phyloP scores from a whole-genome alignment of 2,888 invertebrate genomes.

The Meta bourneti region DNA sequence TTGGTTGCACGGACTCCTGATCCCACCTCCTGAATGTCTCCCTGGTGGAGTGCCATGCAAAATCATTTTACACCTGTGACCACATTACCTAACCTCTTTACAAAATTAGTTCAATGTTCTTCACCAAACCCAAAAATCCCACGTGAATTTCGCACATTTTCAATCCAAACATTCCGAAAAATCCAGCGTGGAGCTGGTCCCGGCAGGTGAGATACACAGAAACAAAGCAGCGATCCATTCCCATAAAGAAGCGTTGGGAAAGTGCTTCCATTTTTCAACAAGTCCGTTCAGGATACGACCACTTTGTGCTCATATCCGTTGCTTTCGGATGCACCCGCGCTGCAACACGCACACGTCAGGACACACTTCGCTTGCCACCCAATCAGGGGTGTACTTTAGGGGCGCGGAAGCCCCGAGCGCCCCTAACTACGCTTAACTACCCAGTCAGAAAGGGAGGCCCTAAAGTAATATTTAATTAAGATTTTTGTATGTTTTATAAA shows the following conservation, averaged over 20 bases:
- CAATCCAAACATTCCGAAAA: background rate
- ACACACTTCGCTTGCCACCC: background rate
- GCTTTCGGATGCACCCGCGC: background rate
- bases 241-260: constrained; percentile 9
- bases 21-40: too few species aligned
- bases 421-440: too few species aligned
- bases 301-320: constrained; percentile 30
- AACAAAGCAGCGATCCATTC: background rate
- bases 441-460: too few species aligned
- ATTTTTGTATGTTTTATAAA: too few species aligned
- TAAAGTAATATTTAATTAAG: too few species aligned
- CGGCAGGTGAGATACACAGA: constrained; percentile 22
- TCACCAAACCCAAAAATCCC: background rate
- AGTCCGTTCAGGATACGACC: constrained; percentile 6
- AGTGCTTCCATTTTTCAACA: constrained; percentile 2
- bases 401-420: background rate
- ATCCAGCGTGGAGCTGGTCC: background rate
- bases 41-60: too few species aligned
- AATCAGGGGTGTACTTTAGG: background rate
- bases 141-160: background rate
- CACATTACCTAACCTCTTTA: background rate
- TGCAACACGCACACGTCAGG: background rate
- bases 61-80: background rate
- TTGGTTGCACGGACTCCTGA: too few species aligned
- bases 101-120: background rate